A percentile compares a stretch with the other conserved stretches of the same genome.
Evolutionary conservation across 2,888 invertebrate species (phyloP).

Genomic region (Cantharis lateralis): DNA sequence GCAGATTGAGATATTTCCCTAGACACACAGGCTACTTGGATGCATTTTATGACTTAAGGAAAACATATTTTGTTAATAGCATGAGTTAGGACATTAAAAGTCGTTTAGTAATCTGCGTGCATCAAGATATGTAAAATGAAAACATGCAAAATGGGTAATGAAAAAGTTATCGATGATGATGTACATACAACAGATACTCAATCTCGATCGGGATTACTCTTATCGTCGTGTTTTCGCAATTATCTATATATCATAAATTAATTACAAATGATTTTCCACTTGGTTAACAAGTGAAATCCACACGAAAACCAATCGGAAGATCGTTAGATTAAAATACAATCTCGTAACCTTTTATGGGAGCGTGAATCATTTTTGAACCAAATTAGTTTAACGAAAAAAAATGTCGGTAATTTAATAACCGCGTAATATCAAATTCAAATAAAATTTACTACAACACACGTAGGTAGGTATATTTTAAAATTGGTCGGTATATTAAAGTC

Average conservation of each 20-base stretch:
- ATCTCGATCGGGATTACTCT: conserved; percentile 33
- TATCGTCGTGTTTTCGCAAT: conserved; percentile 7
- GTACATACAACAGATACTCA: conserved; percentile 30
- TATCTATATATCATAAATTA: not conserved
- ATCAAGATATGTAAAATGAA: conserved; percentile 57
- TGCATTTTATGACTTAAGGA: conserved; percentile 39
- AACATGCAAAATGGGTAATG: conserved; percentile 53
- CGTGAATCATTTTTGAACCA: not conserved
- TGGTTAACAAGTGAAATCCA: not conserved
- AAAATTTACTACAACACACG: not conserved
- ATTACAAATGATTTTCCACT: not conserved
- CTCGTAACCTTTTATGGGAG: not conserved
- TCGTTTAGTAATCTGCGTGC: conserved; percentile 55
- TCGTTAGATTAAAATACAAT: not conserved
- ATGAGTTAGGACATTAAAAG: conserved; percentile 55
- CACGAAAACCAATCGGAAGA: not conserved
- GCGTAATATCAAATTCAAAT: not conserved
- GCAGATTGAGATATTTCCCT: conserved; percentile 54
- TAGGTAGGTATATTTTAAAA: not conserved
- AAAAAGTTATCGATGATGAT: conserved; percentile 43
- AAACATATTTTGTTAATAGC: conserved; percentile 54
- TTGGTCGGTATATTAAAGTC: conserved; percentile 28
- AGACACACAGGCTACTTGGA: conserved; percentile 38
- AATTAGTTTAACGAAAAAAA: not conserved
- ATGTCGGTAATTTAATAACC: not conserved